A percentile compares a stretch with the other conserved stretches of the same genome.
phyloP scores from a whole-genome alignment of 2,113 vertebrate genomes.

The Geothlypis trichas region DNA sequence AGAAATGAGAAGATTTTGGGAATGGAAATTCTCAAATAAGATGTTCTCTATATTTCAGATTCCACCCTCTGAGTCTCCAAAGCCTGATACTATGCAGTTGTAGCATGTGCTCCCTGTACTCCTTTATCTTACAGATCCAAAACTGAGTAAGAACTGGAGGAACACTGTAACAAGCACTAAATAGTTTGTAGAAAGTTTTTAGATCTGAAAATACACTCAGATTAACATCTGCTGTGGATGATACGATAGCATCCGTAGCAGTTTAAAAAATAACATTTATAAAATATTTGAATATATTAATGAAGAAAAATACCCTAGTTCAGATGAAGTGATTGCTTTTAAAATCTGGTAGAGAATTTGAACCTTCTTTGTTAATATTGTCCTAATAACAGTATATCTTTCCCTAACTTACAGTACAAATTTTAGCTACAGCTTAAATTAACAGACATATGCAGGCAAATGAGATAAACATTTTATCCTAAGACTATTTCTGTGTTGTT shows the following conservation, averaged over 20 bases:
- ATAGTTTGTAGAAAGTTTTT: not conserved
- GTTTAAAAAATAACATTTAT: not conserved
- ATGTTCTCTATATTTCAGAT: not conserved
- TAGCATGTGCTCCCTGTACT: not conserved
- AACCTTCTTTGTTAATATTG: not conserved
- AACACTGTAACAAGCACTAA: not conserved
- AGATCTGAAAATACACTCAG: not conserved
- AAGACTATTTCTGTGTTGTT: not conserved
- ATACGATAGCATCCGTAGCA: not conserved
- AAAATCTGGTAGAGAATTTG: not conserved
- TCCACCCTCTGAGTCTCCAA: not conserved
- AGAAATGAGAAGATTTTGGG: not conserved
- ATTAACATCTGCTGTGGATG: not conserved
- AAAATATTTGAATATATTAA: not conserved
- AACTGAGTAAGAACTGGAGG: not conserved
- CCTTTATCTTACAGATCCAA: not conserved
- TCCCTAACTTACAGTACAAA: not conserved
- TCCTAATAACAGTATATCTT: not conserved
- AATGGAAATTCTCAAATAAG: not conserved
- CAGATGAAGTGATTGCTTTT: not conserved
- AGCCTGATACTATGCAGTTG: not conserved
- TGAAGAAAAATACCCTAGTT: not conserved
- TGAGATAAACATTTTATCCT: not conserved
- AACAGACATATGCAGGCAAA: not conserved
- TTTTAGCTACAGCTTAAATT: not conserved